These are phyloP conservation scores for Porites divaricata DNA, from an alignment of 92 coral and sea anemone genomes.

Conservation along the genomic window DNA sequence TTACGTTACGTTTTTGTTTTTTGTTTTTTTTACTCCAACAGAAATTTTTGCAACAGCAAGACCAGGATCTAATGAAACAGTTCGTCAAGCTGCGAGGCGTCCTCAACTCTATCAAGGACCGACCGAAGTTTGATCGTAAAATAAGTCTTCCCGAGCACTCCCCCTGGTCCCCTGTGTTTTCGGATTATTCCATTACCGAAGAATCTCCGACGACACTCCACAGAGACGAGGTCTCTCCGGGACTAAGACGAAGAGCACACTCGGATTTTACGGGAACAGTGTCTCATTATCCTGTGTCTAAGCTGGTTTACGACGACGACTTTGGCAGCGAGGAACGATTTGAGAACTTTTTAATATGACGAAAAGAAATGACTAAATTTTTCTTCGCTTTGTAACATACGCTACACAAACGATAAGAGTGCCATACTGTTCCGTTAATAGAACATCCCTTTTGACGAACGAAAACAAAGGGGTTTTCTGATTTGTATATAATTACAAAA, in stretches of 20 bases:
- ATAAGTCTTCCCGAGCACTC: constrained; percentile 65
- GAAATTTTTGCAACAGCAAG: constrained; percentile 74
- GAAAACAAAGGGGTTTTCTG: neutral
- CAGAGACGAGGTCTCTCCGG: constrained; percentile 24
- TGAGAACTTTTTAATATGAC: constrained; percentile 34
- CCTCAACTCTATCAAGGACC: constrained; percentile 67
- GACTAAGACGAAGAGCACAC: constrained; percentile 22
- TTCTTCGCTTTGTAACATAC: neutral
- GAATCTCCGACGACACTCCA: constrained; percentile 24
- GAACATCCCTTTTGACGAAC: neutral
- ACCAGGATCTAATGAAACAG: constrained; percentile 81
- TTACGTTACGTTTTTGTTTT: neutral
- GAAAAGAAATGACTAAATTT: neutral
- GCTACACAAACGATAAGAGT: too few relatives aligned
- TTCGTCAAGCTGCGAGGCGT: constrained; percentile 73
- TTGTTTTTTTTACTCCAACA: constrained; percentile 11
- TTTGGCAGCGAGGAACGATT: constrained; percentile 12
- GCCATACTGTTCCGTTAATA: too few relatives aligned
- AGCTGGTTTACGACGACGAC: constrained; percentile 11
- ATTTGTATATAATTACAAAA: neutral
- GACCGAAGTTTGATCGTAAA: constrained; percentile 48
- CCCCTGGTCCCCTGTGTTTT: constrained; percentile 9
- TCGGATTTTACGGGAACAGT: constrained; percentile 18
- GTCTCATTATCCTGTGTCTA: constrained; percentile 13
- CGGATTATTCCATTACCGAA: constrained; percentile 31